phyloP scores from a whole-genome alignment of 30 jellyfish, hydroid and myxozoan species.

The Aurelia coerulea region DNA sequence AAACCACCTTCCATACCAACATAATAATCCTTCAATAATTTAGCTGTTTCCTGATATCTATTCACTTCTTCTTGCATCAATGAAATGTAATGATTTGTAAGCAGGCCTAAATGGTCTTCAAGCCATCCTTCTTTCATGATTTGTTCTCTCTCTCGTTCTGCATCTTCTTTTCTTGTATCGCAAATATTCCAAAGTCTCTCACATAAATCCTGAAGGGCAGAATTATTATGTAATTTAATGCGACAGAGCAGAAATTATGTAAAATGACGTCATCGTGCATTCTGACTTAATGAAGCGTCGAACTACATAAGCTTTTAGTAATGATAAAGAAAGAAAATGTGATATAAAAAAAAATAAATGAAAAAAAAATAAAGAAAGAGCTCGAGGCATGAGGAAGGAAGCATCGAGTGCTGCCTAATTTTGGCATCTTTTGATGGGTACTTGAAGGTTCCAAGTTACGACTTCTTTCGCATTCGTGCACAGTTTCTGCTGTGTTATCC shows the following conservation, averaged over 20 bases:
- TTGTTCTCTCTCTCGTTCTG: constrained; percentile 81
- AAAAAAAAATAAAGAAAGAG: neutral
- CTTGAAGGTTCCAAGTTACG: too few species aligned
- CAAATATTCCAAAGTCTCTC: constrained; percentile 97
- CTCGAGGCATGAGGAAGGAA: neutral
- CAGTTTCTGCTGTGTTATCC: too few species aligned
- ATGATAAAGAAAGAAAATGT: neutral
- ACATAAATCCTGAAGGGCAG: constrained; percentile 73
- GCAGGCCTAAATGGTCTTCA: constrained; percentile 86
- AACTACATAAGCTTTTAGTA: too few species aligned
- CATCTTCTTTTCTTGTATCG: constrained; percentile 93
- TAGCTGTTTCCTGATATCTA: constrained; percentile 85
- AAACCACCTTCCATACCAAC: constrained; percentile 91
- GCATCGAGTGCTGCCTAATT: too few species aligned
- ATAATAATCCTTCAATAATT: constrained; percentile 81
- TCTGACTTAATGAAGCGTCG: too few species aligned
- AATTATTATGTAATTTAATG: too few species aligned
- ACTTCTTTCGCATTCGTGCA: too few species aligned
- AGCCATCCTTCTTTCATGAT: constrained; percentile 97
- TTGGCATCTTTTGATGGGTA: too few species aligned
- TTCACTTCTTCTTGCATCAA: constrained; percentile 88
- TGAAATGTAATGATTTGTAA: constrained; percentile 83
- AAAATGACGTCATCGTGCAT: too few species aligned
- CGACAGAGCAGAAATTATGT: too few species aligned
- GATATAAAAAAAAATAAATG: neutral